Evolutionary conservation across 2,888 invertebrate genomes (phyloP), one percentile per base, ranked within the genome.

Genomic region (Ashinkailepas kermadecensis): DNA sequence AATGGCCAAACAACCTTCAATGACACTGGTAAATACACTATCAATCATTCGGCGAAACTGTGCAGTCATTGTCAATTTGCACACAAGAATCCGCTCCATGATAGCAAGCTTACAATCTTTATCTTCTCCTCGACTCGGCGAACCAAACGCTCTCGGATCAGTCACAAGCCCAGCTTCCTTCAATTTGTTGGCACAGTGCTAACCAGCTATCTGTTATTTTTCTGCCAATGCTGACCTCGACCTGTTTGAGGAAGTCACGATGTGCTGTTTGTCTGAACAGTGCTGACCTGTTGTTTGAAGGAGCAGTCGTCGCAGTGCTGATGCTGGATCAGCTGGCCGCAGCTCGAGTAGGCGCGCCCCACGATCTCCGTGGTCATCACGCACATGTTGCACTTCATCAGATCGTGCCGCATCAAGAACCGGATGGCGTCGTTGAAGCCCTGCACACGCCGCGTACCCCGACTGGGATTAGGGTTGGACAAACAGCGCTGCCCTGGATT

Each of bases 381-480:
- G 65, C 84, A 84, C 79, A 83, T 74, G 12, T 82, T 83, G 82
- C 84, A 84, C 25, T 82, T 83, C 54, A 84, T 83, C 21, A 84
- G 81, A 81, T 83, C 82, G 82, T 84, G 83, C 21, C 83, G 80
- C 81, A 83, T 83, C 79, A 84, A 81, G 81, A 83, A 84, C 23
- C 83, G 84, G 9, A 84, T 81, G n/a, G 83, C 84, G 67, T 84
- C 84, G 59, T 84, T 83, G 83, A 84, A 84, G 0, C 84, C 84
- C 54, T 84, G 84, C 81, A 82, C 82, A 65, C 84, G 83, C 4
- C 4, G 39, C 39, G 39, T 4, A 39, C 39, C 1, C 39, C 39
- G 39, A 39, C 39, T 4, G 39, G 4, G 39, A 39, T 39, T 39
- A 39, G 39, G 4, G 39, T 4, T 39, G 39, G 39, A 39, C 39